Base-by-base conservation (phyloP, 2,888 invertebrate genomes). In the Caenorhabditis sulstoni region DNA sequence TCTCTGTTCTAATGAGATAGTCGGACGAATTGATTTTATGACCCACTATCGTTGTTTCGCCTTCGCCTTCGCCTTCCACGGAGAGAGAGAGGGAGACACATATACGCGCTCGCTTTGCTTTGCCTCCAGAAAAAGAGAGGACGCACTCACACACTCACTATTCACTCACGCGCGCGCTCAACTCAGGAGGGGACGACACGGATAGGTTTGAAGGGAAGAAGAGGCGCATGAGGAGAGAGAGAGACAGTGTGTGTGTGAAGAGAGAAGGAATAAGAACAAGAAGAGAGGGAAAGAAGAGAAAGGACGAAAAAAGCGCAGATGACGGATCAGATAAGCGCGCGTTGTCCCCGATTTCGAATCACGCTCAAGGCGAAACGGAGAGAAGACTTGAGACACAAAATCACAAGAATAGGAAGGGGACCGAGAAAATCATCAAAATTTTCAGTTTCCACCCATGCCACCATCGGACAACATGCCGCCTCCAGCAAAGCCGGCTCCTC, bases 21-120 rank as follows among this genome's bases (percentile, higher is more conserved):
- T 50, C 39, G 67, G 58, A 52, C 29, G 53, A 70, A 61, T 55
- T 59, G 70, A 70, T 61, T 70, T 61, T 61, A 70, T 70, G 70
- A 70, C 70, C 59, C 50, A 67, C 58, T 67, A 45, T 57, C 52
- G 41, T 37, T 5, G 41, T 45, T 39, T 44, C 45, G 29, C 45
- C 68, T n/a, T 37, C 39, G 49, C 37, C n/a, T 45, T 37, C 41
- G 29, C 20, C 35, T 7, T 29, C 7, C 29, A 35, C 4, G n/a
- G 7, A 8, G 41, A 41, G 41, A 41, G 12, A 11, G 3, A 41
- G 12, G 11, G 61, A 62, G 49, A 62, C 61, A 49, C 61, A 35
- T 35, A n/a, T n/a, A n/a, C n/a, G n/a, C 47, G 35, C 49, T 49
- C 44, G 44, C 23, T 45, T 57, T 59, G 44, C 20, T 62, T 41